Percentiles rank a stretch among this genome's conserved stretches.
These are phyloP conservation scores for Gallinago stenura DNA, from an alignment of 2,797 vertebrate genomes.

Conservation along the genomic window DNA sequence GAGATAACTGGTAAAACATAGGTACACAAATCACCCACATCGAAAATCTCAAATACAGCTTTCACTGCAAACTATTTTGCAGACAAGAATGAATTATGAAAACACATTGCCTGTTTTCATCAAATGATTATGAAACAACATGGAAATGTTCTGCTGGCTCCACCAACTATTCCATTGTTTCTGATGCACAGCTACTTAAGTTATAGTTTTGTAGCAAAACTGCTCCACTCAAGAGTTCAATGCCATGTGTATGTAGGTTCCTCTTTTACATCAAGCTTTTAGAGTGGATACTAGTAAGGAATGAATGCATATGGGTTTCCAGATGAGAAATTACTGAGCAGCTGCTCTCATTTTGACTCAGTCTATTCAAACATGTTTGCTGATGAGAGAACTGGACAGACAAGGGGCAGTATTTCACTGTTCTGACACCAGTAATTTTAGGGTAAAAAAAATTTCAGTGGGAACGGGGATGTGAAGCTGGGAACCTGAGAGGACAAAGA, in stretches of 20 bases:
- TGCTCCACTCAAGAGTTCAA: not conserved
- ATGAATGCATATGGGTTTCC: not conserved
- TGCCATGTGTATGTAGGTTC: not conserved
- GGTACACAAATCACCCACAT: not conserved
- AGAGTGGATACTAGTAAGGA: not conserved
- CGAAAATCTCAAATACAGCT: not conserved
- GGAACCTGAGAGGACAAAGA: not conserved
- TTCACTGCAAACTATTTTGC: not conserved
- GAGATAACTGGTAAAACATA: not conserved
- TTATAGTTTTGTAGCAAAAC: not conserved
- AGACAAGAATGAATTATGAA: not conserved
- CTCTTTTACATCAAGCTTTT: not conserved
- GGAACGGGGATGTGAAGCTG: not conserved
- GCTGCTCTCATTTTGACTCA: not conserved
- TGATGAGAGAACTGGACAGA: not conserved
- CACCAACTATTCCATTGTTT: not conserved
- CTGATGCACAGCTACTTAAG: not conserved
- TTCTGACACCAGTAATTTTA: not conserved
- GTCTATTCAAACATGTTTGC: not conserved
- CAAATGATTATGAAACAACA: not conserved
- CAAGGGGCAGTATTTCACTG: not conserved
- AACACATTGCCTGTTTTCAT: not conserved
- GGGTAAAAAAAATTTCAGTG: not conserved
- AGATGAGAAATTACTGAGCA: not conserved
- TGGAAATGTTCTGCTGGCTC: not conserved